phyloP scores from a whole-genome alignment of 2,797 vertebrate species.

The Hemibagrus guttatus region DNA sequence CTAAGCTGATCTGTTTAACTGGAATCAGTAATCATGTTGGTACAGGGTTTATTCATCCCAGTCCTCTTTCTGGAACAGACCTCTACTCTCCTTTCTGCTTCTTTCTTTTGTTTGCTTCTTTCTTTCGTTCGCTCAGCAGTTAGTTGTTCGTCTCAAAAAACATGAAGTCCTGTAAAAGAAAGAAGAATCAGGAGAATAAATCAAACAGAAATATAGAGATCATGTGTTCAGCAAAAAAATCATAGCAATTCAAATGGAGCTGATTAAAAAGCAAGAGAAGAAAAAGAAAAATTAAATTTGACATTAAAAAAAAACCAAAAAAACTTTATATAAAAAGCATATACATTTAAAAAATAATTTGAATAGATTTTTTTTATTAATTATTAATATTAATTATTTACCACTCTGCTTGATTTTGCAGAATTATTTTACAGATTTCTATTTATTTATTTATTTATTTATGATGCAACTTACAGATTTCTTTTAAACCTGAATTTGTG shows the following conservation, averaged over 20 bases:
- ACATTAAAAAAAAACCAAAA: not conserved
- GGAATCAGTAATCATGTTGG: not conserved
- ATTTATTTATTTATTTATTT: no score
- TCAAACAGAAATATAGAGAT: not conserved
- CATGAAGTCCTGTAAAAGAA: constrained; percentile 77
- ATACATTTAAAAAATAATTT: not conserved
- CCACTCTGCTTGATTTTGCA: no score
- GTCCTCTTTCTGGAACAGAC: not conserved
- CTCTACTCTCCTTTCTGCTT: not conserved
- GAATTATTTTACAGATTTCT: no score
- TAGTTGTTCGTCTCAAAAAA: constrained; percentile 77
- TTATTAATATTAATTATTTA: no score
- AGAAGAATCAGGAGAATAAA: not conserved
- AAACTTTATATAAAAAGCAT: not conserved
- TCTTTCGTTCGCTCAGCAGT: constrained; percentile 45
- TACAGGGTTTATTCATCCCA: not conserved
- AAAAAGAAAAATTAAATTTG: not conserved
- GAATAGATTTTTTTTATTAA: not conserved
- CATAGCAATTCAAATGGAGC: not conserved
- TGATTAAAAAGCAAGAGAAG: not conserved
- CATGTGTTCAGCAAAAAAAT: not conserved
- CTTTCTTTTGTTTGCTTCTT: not conserved
- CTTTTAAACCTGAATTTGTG: no score
- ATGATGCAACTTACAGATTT: no score
- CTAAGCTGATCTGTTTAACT: not conserved